A percentile compares a stretch with the other conserved stretches of the same genome.
These are phyloP conservation scores for Atherinomorus stipes DNA, from an alignment of 2,113 vertebrate genomes.

Conservation along the genomic window DNA sequence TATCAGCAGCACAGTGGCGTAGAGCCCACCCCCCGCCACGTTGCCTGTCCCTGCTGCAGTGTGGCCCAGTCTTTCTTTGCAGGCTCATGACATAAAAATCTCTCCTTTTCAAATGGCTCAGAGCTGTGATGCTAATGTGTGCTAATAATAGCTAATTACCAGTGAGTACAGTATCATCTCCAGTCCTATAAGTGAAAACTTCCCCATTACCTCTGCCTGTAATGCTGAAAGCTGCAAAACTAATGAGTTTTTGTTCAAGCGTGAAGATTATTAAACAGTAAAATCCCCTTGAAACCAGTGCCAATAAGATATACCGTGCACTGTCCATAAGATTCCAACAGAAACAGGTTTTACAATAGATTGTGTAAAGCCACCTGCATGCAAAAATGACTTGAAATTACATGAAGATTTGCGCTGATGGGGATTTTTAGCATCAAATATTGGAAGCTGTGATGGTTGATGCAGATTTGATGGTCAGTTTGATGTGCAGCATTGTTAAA, in stretches of 20 bases:
- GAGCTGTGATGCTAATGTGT: slow-evolving; percentile 15
- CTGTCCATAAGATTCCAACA: not conserved
- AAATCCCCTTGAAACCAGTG: slow-evolving; percentile 26
- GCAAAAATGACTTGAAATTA: not conserved
- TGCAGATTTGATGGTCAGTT: too few relatives aligned
- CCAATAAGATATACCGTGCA: slow-evolving; percentile 7
- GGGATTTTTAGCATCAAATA: too few relatives aligned
- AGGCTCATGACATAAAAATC: not conserved
- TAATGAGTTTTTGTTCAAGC: slow-evolving; percentile 13
- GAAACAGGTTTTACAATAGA: slow-evolving; percentile 10
- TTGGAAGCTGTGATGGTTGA: too few relatives aligned
- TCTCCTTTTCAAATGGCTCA: slow-evolving; percentile 2
- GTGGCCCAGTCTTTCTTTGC: not conserved
- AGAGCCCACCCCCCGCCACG: not conserved
- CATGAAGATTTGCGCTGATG: too few relatives aligned
- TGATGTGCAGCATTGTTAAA: not conserved
- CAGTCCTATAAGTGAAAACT: not conserved
- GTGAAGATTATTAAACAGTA: slow-evolving; percentile 9
- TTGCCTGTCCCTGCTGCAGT: slow-evolving; percentile 3
- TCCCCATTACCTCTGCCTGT: not conserved
- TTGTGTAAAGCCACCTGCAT: not conserved
- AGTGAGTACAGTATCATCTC: slow-evolving; percentile 15
- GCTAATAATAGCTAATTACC: slow-evolving; percentile 23
- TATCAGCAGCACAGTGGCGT: slow-evolving; percentile 15
- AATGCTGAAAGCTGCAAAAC: not conserved